Conservation (phyloP, 1,140 invertebrate species). For the Polyergus mexicanus region DNA sequence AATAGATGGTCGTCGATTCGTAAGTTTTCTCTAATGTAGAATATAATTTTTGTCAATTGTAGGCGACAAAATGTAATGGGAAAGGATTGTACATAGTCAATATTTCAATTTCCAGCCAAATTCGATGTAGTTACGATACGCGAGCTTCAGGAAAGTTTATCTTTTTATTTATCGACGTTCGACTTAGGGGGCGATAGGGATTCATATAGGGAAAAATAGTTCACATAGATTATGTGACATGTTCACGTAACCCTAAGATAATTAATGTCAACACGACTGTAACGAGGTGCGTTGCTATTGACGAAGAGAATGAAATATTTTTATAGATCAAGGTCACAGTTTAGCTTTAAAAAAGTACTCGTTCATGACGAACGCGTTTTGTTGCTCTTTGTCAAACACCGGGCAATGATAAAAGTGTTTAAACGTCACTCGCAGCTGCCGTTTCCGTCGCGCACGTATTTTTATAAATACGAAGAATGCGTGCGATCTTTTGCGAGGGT, state of each 20-base stretch:
- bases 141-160: not conserved
- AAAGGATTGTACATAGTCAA: slow-evolving; percentile 37
- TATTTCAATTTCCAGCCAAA: slow-evolving; percentile 43
- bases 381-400: slow-evolving; percentile 22
- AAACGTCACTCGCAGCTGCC: slow-evolving; percentile 4
- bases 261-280: slow-evolving; percentile 52
- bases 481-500: not conserved
- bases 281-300: not conserved
- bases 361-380: slow-evolving; percentile 19
- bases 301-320: slow-evolving; percentile 68
- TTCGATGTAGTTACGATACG: slow-evolving; percentile 14
- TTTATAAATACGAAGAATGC: not conserved
- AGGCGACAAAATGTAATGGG: slow-evolving; percentile 5
- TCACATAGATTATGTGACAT: not conserved
- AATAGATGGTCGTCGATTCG: slow-evolving; percentile 46
- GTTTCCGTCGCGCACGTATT: not conserved
- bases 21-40: slow-evolving; percentile 27
- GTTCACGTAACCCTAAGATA: not conserved
- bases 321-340: slow-evolving; percentile 59
- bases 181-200: not conserved
- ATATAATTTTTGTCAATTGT: not conserved
- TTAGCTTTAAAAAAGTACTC: slow-evolving; percentile 22
- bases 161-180: not conserved
- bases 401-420: slow-evolving; percentile 52
- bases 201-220: not conserved